phyloP scores from a whole-genome alignment of 53 echinoderm and acorn worm genomes.

The Temnopleurus reevesii region DNA sequence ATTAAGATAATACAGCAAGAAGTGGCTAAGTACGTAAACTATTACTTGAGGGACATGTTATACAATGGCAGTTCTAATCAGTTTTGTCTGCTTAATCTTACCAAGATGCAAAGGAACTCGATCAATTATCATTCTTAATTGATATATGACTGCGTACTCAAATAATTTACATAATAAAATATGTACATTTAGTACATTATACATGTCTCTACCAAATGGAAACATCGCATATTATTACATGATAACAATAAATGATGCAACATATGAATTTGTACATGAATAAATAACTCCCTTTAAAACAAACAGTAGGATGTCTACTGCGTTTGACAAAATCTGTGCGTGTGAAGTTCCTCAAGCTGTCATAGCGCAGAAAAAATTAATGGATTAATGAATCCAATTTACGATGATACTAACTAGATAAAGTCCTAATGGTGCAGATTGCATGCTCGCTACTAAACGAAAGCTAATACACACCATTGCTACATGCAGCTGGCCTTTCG shows the following conservation, averaged over 20 bases:
- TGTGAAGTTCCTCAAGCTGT: conserved; percentile 8
- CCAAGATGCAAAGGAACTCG: not conserved
- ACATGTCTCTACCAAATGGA: not conserved
- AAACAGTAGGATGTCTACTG: not conserved
- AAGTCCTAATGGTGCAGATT: conserved; percentile 3
- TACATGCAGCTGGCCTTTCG: conserved; percentile 12
- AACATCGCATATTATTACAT: not conserved
- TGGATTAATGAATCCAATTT: conserved; percentile 17
- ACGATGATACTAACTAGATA: conserved; percentile 32
- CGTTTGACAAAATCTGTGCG: not conserved
- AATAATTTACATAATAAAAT: not conserved
- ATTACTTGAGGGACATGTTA: not conserved
- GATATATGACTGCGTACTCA: not conserved
- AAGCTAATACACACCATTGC: not conserved
- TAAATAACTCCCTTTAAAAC: not conserved
- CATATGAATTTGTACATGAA: not conserved
- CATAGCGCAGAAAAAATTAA: conserved; percentile 28
- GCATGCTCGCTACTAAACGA: not conserved
- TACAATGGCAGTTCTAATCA: too few relatives aligned
- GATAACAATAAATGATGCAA: not conserved
- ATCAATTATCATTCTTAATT: too few relatives aligned
- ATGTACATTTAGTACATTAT: not conserved
- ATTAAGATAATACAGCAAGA: too few relatives aligned
- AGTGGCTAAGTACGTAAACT: not conserved
- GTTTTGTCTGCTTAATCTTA: too few relatives aligned